phyloP scores from a whole-genome alignment of 2,113 vertebrate genomes.

The Pipra filicauda region DNA sequence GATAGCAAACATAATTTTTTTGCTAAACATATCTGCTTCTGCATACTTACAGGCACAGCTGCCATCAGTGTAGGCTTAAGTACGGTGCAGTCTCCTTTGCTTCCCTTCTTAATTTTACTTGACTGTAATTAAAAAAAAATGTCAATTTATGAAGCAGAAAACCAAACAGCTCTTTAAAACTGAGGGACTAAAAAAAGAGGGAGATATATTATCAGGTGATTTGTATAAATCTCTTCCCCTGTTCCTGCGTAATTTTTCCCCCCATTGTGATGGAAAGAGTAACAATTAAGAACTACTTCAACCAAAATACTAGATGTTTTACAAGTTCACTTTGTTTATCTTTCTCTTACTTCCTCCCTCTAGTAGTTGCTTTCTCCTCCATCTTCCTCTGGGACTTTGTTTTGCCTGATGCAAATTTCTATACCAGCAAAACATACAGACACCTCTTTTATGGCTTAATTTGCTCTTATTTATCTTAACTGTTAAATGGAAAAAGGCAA shows the following conservation, averaged over 20 bases:
- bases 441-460: not conserved
- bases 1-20: not conserved
- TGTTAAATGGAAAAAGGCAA: not conserved
- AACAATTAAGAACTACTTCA: not conserved
- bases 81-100: conserved; percentile 81
- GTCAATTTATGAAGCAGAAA: not conserved
- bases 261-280: not conserved
- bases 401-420: not conserved
- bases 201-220: not conserved
- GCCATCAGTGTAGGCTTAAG: conserved; percentile 83
- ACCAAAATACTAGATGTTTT: not conserved
- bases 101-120: conserved; percentile 86
- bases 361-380: not conserved
- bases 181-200: not conserved
- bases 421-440: not conserved
- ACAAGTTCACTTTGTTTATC: not conserved
- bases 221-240: not conserved
- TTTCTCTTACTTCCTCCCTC: not conserved
- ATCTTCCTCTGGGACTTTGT: not conserved
- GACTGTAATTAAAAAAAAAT: conserved; percentile 68
- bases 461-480: not conserved
- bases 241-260: not conserved
- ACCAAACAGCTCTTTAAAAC: not conserved
- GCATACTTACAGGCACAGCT: conserved; percentile 81
- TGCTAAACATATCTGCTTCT: not conserved